Conservation (phyloP, 2,888 invertebrate genomes). For the Liodrosophila aerea region DNA sequence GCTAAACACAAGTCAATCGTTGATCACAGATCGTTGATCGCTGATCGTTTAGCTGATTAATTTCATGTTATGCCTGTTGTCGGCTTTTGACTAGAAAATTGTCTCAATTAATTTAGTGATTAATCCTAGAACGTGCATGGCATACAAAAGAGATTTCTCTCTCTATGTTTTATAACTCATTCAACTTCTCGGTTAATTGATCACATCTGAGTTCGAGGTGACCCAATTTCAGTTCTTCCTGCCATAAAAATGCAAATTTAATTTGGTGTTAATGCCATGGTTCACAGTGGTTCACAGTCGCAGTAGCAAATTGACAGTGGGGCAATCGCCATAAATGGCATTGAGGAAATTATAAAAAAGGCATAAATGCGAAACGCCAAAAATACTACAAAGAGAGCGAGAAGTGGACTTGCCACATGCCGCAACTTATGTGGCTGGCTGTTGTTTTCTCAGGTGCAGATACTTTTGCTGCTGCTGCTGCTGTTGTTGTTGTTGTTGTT, state of each 20-base stretch:
- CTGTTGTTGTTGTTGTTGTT: conserved; percentile 59
- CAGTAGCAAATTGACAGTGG: conserved; percentile 15
- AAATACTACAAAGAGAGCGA: conserved; percentile 35
- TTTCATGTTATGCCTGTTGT: conserved; percentile 66
- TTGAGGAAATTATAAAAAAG: conserved; percentile 76
- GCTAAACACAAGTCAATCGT: conserved; percentile 23
- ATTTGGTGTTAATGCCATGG: conserved; percentile 71
- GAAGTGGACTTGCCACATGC: conserved; percentile 22
- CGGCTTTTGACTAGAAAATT: conserved; percentile 69
- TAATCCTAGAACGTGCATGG: conserved; percentile 69
- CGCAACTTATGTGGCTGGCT: conserved; percentile 16
- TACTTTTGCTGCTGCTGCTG: conserved; percentile 11
- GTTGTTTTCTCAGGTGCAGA: conserved; percentile 6
- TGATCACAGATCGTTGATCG: conserved; percentile 24
- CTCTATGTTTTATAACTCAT: conserved; percentile 43
- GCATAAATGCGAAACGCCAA: conserved; percentile 55
- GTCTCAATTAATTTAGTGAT: conserved; percentile 78
- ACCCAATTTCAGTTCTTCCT: conserved; percentile 58
- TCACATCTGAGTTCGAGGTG: conserved; percentile 25
- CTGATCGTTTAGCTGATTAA: conserved; percentile 58
- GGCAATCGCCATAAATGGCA: conserved; percentile 59
- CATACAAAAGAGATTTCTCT: conserved; percentile 28
- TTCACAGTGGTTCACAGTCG: conserved; percentile 29
- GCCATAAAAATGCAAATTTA: conserved; percentile 56
- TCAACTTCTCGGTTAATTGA: conserved; percentile 34